Evolutionary conservation across 2,113 vertebrate species (phyloP).

Genomic region (Chrysochloris asiatica): DNA sequence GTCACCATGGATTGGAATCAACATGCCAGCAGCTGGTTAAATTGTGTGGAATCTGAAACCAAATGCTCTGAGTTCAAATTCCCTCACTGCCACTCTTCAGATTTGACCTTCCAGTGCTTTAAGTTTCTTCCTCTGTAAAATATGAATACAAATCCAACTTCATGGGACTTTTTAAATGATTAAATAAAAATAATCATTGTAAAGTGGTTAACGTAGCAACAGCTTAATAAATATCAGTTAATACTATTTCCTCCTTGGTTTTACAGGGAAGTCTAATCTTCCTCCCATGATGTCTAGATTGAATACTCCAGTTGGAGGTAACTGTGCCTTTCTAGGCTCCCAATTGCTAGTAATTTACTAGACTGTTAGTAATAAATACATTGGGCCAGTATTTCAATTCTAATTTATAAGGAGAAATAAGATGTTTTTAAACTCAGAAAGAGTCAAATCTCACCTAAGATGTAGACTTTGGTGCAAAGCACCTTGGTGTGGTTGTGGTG

Average conservation of each 20-base stretch:
- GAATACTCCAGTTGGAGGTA: not conserved
- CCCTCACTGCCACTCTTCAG: not conserved
- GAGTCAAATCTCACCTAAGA: not conserved
- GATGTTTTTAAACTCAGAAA: not conserved
- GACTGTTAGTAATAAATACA: not conserved
- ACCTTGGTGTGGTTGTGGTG: not conserved
- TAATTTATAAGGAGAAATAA: not conserved
- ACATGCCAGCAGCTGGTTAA: not conserved
- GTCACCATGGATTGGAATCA: not conserved
- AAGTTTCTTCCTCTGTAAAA: not conserved
- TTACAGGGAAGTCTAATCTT: constrained; percentile 10
- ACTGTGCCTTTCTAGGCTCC: not conserved
- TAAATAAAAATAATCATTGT: not conserved
- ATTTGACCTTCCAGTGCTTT: not conserved
- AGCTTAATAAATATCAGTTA: not conserved
- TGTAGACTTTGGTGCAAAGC: too few relatives aligned
- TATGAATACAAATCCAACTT: not conserved
- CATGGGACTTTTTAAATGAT: not conserved
- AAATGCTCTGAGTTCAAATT: not conserved
- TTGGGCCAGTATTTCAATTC: not conserved
- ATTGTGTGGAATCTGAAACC: not conserved
- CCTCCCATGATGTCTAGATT: not conserved
- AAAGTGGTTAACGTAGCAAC: not conserved
- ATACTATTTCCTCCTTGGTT: not conserved
- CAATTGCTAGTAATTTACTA: not conserved